phyloP scores from a whole-genome alignment of 2,888 invertebrate species.

The Eristalis intricaria region DNA sequence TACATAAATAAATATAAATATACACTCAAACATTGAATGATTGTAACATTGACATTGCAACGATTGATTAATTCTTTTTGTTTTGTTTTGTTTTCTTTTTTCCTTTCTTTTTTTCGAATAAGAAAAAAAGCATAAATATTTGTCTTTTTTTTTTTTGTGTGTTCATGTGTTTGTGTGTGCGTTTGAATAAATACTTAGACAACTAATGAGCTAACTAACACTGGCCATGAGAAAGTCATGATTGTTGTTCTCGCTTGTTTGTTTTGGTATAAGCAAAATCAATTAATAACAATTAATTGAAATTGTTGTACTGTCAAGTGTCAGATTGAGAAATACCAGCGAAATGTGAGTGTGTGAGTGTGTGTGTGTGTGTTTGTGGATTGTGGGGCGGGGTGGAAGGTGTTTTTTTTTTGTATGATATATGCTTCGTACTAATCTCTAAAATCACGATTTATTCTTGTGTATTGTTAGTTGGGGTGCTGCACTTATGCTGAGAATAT shows the following conservation, averaged over 20 bases:
- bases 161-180: slow-evolving; percentile 2
- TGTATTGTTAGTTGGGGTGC: background rate
- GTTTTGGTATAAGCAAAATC: slow-evolving; percentile 1
- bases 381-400: background rate
- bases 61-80: slow-evolving; percentile 21
- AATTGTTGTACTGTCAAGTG: slow-evolving; percentile 30
- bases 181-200: slow-evolving; percentile 62
- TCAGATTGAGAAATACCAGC: slow-evolving; percentile 33
- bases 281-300: slow-evolving; percentile 44
- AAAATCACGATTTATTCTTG: slow-evolving; percentile 48
- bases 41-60: slow-evolving; percentile 43
- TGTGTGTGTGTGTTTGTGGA: slow-evolving; percentile 9
- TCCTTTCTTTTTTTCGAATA: slow-evolving; percentile 1
- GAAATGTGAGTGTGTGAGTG: too few species aligned
- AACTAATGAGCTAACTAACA: slow-evolving; percentile 56
- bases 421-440: slow-evolving; percentile 42
- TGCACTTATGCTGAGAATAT: slow-evolving; percentile 76
- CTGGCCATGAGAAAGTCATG: slow-evolving; percentile 15
- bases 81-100: background rate
- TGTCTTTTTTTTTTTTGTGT: background rate
- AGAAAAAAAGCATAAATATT: slow-evolving; percentile 52
- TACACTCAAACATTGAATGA: slow-evolving; percentile 62
- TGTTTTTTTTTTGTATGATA: slow-evolving; percentile 13
- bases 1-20: slow-evolving; percentile 55
- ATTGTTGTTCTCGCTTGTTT: background rate